Base-by-base conservation (phyloP, 2,888 invertebrate genomes). In the Dynastes tityus region DNA sequence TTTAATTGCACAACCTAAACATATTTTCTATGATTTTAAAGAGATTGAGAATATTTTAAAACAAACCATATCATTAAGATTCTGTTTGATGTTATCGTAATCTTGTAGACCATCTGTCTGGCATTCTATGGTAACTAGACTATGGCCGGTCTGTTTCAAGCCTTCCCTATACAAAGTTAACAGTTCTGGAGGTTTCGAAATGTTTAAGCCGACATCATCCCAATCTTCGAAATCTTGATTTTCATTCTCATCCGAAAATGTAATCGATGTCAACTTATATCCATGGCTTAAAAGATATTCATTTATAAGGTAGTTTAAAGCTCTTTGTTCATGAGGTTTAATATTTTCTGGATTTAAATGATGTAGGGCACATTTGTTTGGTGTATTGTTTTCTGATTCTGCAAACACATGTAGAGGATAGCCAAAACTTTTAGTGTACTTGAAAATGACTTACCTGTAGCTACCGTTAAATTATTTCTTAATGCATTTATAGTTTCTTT, bases 221-320 rank as follows among this genome's bases (percentile, higher is more conserved):
- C 97, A 97, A 86, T 96, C 95, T 89, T 96, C 96, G 90, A 96
- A 96, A 88, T 96, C 96, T 91, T 96, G 96, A 87, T 95, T 92
- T 85, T 95, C 95, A 90, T 96, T 96, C 90, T 97, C 97, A 91
- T 97, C 97, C 53, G 96, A 94, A 89, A 97, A 97, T 68, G 97
- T 97, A 80, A 96, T 96, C 0, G 96, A 95, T 2, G 96, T 96
- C 29, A 97, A 89, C 88, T 96, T 96, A 87, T 96, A 96, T 79
- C 94, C 94, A 87, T 94, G 92, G 22, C 92, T 89, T 70, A 96
- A 89, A 22, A 97, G 90, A 87, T 96, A 96, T 87, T 97, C 96
- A 89, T 97, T 96, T 71, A 97, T 93, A 27, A 97, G 90, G 89
- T 95, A 97, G 89, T 97, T 97, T 1, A 97, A 89, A 13, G 96